A percentile compares a stretch with the other conserved stretches of the same genome.
These are phyloP conservation scores for Pyrrhosoma nymphula DNA, from an alignment of 2,888 invertebrate genomes.

Conservation along the genomic window DNA sequence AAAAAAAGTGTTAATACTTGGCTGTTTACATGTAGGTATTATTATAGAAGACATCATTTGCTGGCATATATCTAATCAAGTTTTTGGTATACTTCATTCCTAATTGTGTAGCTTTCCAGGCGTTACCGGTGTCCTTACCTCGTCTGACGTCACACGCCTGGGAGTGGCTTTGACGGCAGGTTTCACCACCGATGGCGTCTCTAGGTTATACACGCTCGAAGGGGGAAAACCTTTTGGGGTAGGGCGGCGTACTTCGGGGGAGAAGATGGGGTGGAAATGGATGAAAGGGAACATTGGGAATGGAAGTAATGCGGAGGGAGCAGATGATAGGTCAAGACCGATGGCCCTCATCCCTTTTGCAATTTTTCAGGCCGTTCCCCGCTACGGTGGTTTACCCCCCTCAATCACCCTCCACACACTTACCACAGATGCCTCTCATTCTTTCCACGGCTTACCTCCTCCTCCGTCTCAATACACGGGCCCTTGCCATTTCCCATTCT, in stretches of 20 bases:
- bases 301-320: background rate
- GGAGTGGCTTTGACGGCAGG: too few species aligned
- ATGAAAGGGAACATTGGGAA: background rate
- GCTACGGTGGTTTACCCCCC: background rate
- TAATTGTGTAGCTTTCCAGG: too few species aligned
- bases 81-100: too few species aligned
- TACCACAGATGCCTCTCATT: background rate
- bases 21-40: too few species aligned
- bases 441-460: background rate
- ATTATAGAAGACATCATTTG: too few species aligned
- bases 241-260: background rate
- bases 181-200: too few species aligned
- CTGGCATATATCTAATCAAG: too few species aligned
- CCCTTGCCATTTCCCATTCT: background rate
- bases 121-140: too few species aligned
- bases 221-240: background rate
- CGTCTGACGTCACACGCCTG: too few species aligned
- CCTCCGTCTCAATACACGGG: background rate
- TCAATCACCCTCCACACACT: background rate
- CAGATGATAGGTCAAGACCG: conserved; percentile 25
- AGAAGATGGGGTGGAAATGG: background rate
- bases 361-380: conserved; percentile 12
- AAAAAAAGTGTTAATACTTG: too few species aligned
- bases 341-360: conserved; percentile 14
- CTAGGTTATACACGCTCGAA: too few species aligned